Evolutionary conservation across 1,140 invertebrate genomes (phyloP).

Genomic region (Zaprionus camerounensis): DNA sequence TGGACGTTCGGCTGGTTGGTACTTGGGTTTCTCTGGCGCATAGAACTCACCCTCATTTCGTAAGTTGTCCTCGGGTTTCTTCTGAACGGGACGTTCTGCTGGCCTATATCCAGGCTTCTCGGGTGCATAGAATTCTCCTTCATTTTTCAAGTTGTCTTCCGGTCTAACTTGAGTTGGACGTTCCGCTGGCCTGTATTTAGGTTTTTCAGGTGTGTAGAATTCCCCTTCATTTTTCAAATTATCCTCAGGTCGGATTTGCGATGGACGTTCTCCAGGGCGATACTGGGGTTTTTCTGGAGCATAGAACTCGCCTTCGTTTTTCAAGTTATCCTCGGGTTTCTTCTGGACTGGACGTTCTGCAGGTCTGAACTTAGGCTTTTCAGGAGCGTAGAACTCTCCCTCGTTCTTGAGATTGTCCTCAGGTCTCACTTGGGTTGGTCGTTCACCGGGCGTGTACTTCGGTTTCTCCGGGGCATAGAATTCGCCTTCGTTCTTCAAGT

Average conservation of each 20-base stretch:
- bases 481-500: slow-evolving; percentile 85
- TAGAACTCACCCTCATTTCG: slow-evolving; percentile 88
- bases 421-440: too few species aligned
- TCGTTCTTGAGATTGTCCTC: too few species aligned
- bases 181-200: slow-evolving; percentile 83
- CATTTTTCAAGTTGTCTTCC: slow-evolving; percentile 85
- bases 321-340: slow-evolving; percentile 39
- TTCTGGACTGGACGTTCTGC: slow-evolving; percentile 68
- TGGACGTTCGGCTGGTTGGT: slow-evolving; percentile 84
- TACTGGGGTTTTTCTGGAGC: slow-evolving; percentile 83
- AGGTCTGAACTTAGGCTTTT: slow-evolving; percentile 10
- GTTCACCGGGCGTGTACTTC: too few species aligned
- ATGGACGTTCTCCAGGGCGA: slow-evolving; percentile 80
- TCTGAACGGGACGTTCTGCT: slow-evolving; percentile 81
- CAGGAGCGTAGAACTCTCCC: too few species aligned
- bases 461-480: slow-evolving; percentile 85
- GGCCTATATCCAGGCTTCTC: slow-evolving; percentile 83
- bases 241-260: slow-evolving; percentile 85
- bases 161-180: slow-evolving; percentile 84
- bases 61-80: slow-evolving; percentile 85
- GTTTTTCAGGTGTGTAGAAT: slow-evolving; percentile 81
- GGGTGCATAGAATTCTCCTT: slow-evolving; percentile 67
- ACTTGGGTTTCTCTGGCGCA: slow-evolving; percentile 83
- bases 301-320: slow-evolving; percentile 86
- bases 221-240: slow-evolving; percentile 80